Evolutionary conservation across 2,797 vertebrate genomes (phyloP).

Genomic region (Oryzias dopingdopingensis): DNA sequence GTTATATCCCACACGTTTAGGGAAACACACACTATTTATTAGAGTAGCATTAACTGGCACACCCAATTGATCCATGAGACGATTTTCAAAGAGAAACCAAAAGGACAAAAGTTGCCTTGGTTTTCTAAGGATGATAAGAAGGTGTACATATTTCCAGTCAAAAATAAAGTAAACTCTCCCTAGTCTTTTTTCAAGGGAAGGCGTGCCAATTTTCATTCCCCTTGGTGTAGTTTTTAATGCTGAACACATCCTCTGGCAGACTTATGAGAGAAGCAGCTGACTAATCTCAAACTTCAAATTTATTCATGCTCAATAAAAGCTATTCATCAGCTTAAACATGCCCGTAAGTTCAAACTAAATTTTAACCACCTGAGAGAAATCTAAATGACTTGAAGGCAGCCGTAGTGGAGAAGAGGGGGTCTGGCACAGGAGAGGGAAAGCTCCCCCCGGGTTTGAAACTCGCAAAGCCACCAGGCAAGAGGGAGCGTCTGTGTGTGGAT

Average conservation of each 20-base stretch:
- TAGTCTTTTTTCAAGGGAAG: conserved; percentile 20
- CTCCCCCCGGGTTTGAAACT: conserved; percentile 13
- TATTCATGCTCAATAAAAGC: conserved; percentile 91
- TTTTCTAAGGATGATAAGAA: conserved; percentile 3
- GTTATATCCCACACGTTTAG: conserved; percentile 45
- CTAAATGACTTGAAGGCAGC: conserved; percentile 77
- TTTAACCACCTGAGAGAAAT: conserved; percentile 83
- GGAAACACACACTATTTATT: neutral
- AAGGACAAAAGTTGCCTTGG: neutral
- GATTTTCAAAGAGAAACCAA: no score
- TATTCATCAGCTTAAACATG: conserved; percentile 87
- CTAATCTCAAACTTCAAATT: conserved; percentile 87
- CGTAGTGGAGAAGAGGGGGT: conserved; percentile 36
- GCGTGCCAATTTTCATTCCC: conserved; percentile 49
- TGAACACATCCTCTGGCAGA: conserved; percentile 75
- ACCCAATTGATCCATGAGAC: no score
- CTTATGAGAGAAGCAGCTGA: conserved; percentile 84
- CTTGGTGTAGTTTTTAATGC: conserved; percentile 56
- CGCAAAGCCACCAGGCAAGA: conserved; percentile 32
- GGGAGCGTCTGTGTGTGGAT: conserved; percentile 41
- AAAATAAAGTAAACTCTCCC: conserved; percentile 1
- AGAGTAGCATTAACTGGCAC: no score
- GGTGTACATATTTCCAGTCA: conserved; percentile 10
- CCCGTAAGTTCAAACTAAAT: conserved; percentile 86
- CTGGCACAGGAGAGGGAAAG: conserved; percentile 3